Evolutionary conservation across 2,797 vertebrate genomes (phyloP).

Genomic region (Acrossocheilus wenchowensis): DNA sequence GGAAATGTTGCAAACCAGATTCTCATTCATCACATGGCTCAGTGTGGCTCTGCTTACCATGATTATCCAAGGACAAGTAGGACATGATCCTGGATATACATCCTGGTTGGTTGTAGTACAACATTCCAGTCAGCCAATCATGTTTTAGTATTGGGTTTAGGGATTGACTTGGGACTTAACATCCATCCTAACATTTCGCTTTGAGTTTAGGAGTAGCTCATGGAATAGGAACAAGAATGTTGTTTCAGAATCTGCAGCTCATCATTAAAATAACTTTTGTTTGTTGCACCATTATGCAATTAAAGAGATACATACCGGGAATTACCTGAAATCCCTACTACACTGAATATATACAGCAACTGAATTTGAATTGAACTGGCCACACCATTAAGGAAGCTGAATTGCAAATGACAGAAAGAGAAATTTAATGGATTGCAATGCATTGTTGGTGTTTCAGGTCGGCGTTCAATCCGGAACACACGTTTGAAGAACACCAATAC

Average conservation of each 20-base stretch:
- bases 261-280: neutral
- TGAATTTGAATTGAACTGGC: neutral
- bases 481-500: neutral
- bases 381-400: neutral
- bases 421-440: neutral
- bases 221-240: neutral
- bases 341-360: neutral
- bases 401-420: neutral
- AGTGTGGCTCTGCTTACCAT: neutral
- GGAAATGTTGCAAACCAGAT: neutral
- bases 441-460: neutral
- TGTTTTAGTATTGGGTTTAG: constrained; percentile 21
- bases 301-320: neutral
- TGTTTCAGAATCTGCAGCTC: neutral
- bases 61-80: neutral
- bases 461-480: neutral
- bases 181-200: neutral
- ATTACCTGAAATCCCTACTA: neutral
- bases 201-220: constrained; percentile 1
- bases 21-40: neutral
- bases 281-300: neutral
- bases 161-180: neutral
- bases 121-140: neutral
- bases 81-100: neutral
- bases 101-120: neutral